These are phyloP conservation scores for Temnothorax rugatulus DNA, from an alignment of 2,888 invertebrate species.

Conservation along the genomic window DNA sequence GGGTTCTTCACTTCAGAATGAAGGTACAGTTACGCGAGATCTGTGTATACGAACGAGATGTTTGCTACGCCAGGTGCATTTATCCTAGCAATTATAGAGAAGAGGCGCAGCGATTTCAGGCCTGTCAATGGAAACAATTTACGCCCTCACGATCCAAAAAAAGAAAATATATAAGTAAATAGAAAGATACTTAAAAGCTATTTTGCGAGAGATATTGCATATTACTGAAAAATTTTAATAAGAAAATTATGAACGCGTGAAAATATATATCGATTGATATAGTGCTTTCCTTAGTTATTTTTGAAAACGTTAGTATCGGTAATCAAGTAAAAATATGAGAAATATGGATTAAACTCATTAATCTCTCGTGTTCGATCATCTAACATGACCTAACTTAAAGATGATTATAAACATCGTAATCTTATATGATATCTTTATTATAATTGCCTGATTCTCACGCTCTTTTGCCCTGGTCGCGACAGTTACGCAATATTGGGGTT, in stretches of 20 bases:
- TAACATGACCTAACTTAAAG: background rate
- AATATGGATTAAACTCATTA: background rate
- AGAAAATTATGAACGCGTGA: background rate
- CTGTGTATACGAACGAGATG: constrained; percentile 54
- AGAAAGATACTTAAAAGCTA: background rate
- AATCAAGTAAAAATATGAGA: background rate
- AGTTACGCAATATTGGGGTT: constrained; percentile 15
- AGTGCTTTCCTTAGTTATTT: background rate
- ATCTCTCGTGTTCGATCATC: background rate
- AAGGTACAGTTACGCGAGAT: constrained; percentile 72
- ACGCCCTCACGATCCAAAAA: background rate
- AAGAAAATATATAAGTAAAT: background rate
- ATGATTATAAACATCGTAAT: background rate
- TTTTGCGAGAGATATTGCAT: background rate
- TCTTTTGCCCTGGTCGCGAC: background rate
- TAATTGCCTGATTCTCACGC: background rate
- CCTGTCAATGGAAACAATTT: constrained; percentile 43
- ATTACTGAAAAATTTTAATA: background rate
- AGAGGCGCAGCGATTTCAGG: constrained; percentile 40
- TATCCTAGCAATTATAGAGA: constrained; percentile 56
- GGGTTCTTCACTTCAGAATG: constrained; percentile 63
- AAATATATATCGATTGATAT: background rate
- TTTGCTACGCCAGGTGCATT: constrained; percentile 59
- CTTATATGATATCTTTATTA: background rate
- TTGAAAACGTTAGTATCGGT: background rate